Conservation (phyloP, 2,888 invertebrate genomes). For the Cosmia pyralina region DNA sequence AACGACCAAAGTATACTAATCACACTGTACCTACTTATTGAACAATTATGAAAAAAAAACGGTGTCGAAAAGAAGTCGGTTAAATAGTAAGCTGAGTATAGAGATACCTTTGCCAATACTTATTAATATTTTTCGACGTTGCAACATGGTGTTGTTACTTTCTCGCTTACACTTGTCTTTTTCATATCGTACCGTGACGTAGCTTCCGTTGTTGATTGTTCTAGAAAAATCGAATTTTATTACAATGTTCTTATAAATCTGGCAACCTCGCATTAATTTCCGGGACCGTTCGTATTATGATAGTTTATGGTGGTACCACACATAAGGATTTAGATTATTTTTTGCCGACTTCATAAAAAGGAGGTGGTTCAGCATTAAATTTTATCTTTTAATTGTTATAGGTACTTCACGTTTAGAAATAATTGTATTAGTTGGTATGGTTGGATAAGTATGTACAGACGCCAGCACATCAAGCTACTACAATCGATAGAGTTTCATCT, state of each 20-base stretch:
- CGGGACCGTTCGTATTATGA: neutral
- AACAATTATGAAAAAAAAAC: too few species aligned
- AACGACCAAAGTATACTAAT: neutral
- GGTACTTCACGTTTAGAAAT: neutral
- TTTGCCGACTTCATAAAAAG: neutral
- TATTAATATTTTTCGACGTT: neutral
- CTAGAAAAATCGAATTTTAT: neutral
- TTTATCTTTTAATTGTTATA: too few species aligned
- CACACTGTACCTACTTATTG: neutral
- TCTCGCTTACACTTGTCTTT: slow-evolving; percentile 4
- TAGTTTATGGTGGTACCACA: slow-evolving; percentile 6
- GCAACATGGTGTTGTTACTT: too few species aligned
- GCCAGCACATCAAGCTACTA: too few species aligned
- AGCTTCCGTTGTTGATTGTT: neutral
- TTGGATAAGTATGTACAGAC: too few species aligned
- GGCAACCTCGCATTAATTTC: slow-evolving; percentile 12
- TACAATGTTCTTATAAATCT: neutral
- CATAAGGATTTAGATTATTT: neutral
- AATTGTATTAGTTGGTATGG: neutral
- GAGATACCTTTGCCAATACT: neutral
- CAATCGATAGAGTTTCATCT: too few species aligned
- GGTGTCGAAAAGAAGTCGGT: neutral
- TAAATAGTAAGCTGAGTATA: neutral
- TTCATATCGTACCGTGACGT: neutral
- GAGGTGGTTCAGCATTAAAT: neutral